Conservation (phyloP, 2,797 vertebrate genomes). For the Melanotaenia trifasciata region DNA sequence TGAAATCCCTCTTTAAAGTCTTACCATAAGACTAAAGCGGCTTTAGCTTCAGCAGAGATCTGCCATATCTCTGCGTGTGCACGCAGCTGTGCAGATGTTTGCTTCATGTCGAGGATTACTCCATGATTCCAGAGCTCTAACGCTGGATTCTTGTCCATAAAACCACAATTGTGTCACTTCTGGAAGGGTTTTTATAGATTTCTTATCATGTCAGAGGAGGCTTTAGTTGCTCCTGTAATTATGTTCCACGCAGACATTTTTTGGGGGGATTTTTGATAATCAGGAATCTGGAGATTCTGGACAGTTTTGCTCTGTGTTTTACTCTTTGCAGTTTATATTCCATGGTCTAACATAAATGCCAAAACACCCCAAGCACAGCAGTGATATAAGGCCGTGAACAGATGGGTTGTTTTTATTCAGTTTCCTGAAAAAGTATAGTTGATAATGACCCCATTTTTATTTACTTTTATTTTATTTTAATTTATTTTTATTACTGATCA, state of each 20-base stretch:
- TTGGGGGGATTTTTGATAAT: too few relatives aligned
- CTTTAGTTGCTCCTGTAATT: background rate
- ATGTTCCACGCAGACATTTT: background rate
- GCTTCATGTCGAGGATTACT: slow-evolving; percentile 3
- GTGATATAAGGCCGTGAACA: too few relatives aligned
- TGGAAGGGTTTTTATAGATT: background rate
- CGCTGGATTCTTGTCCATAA: background rate
- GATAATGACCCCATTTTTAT: too few relatives aligned
- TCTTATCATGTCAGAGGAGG: background rate
- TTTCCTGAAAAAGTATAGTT: too few relatives aligned
- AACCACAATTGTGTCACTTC: background rate
- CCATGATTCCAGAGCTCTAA: background rate
- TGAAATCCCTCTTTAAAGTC: slow-evolving; percentile 26
- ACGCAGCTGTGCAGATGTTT: slow-evolving; percentile 12
- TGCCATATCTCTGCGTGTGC: slow-evolving; percentile 3
- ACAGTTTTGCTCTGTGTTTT: too few relatives aligned
- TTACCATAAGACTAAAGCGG: slow-evolving; percentile 39
- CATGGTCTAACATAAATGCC: too few relatives aligned
- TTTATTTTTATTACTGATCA: too few relatives aligned
- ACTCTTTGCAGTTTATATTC: too few relatives aligned
- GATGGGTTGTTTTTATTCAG: too few relatives aligned
- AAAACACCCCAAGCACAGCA: too few relatives aligned
- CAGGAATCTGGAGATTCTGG: too few relatives aligned
- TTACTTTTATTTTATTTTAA: too few relatives aligned
- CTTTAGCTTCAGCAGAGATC: slow-evolving; percentile 34